Evolutionary conservation across 2,797 vertebrate species (phyloP), one percentile per base, ranked within the genome.

Genomic region (Silurus aristotelis): DNA sequence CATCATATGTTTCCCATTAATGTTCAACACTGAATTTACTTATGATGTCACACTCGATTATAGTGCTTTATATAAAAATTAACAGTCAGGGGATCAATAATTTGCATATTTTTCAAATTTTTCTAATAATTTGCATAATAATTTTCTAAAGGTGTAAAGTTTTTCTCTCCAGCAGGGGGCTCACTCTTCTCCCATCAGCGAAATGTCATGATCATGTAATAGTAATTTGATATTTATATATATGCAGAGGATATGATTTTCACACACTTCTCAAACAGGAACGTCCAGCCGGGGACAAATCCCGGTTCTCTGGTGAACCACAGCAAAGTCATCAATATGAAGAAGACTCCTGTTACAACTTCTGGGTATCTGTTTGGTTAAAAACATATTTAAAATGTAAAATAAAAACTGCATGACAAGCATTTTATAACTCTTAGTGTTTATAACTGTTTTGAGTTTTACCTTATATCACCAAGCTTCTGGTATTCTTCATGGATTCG

Each of bases 251-350:
- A 71, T 73, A 14, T 64, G 66, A 9, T 48, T 43, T 68, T 14
- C 46, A 91, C 95, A 92, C 93, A 97, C 98, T 97, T 98, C 92
- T 97, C 96, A 93, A 99, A 99, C 66, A 99, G 94, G 2, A 97
- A 98, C 6, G 98, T 98, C 98, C 98, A 99, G 46, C 98, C 98
- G 0, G 97, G 96, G 31, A 99, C 96, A 83, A 99, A 99, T 55
- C 98, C 98, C 0, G 98, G 98, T 90, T 99, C 98, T 88, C 98
- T 95, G 82, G 97, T 98, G 94, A 99, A 99, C 98, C 98, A 99
- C 89, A 99, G 96, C 88, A 99, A 89, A 0, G 97, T 97, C 98
- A 99, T 99, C 88, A 99, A 92, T 90, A 99, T 91, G 93, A 99
- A 99, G 93, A 99, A 98, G 87, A 99, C 93, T 8, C 95, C 98